Evolutionary conservation across 2,888 invertebrate species (phyloP).

Genomic region (Euproctis similis): DNA sequence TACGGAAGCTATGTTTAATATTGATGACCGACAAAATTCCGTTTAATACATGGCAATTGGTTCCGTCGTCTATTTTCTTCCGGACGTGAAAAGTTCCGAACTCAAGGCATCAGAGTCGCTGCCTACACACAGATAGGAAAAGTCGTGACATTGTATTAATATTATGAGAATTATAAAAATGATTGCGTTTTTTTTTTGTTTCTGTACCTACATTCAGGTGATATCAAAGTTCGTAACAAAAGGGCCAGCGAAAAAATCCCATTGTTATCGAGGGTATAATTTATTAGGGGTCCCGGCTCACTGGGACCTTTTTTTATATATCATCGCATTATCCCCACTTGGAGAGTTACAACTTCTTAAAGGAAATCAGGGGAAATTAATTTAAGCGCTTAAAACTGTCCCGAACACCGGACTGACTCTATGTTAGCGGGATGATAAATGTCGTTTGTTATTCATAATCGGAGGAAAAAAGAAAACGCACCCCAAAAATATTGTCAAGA

Average conservation of each 20-base stretch:
- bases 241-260: constrained; percentile 71
- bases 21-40: no score
- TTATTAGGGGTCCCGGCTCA: constrained; percentile 70
- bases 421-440: constrained; percentile 60
- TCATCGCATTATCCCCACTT: constrained; percentile 76
- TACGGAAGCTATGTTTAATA: no score
- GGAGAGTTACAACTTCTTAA: constrained; percentile 75
- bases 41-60: no score
- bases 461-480: no score
- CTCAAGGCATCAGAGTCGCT: no score
- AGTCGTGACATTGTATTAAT: no score
- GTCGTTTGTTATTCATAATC: constrained; percentile 32
- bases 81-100: no score
- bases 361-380: constrained; percentile 74
- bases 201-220: constrained; percentile 58
- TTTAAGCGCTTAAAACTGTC: constrained; percentile 73
- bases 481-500: no score
- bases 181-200: constrained; percentile 18
- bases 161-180: not conserved
- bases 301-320: constrained; percentile 75
- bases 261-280: constrained; percentile 77
- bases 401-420: constrained; percentile 59
- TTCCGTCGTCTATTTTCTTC: no score
- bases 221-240: constrained; percentile 76
- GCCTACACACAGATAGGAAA: no score